Evolutionary conservation across 2,888 invertebrate species (phyloP).

Genomic region (Diaphora mendica): DNA sequence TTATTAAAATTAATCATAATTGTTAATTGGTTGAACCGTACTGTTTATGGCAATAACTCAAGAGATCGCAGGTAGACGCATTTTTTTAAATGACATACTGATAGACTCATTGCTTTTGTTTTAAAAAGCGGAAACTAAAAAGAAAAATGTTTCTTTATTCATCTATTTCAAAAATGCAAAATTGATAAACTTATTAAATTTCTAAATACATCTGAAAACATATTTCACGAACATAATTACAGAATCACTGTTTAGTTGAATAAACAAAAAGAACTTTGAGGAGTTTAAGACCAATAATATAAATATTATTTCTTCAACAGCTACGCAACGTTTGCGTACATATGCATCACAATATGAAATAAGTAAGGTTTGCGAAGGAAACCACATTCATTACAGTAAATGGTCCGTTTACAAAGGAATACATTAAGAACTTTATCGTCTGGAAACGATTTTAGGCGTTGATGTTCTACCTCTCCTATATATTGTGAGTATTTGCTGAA

Average conservation of each 20-base stretch:
- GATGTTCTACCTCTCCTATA: conserved; percentile 47
- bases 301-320: conserved; percentile 1
- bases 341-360: conserved; percentile 61
- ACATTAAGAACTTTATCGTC: conserved; percentile 72
- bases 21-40: background rate
- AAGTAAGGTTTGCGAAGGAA: conserved; percentile 68
- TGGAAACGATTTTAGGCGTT: conserved; percentile 63
- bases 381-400: conserved; percentile 71
- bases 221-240: background rate
- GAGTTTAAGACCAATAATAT: background rate
- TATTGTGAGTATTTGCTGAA: conserved; percentile 26
- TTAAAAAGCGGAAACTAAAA: too few species aligned
- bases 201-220: background rate
- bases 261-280: background rate
- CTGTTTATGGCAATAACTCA: background rate
- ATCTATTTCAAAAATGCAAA: background rate
- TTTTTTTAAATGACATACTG: background rate
- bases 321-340: conserved; percentile 19
- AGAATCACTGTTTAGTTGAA: background rate
- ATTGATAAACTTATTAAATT: background rate
- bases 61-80: background rate
- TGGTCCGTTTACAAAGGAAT: conserved; percentile 72
- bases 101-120: background rate
- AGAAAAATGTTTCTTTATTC: too few species aligned
- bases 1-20: background rate